Conservation (phyloP, 2,888 invertebrate species). For the Chymomyza caudatula region DNA sequence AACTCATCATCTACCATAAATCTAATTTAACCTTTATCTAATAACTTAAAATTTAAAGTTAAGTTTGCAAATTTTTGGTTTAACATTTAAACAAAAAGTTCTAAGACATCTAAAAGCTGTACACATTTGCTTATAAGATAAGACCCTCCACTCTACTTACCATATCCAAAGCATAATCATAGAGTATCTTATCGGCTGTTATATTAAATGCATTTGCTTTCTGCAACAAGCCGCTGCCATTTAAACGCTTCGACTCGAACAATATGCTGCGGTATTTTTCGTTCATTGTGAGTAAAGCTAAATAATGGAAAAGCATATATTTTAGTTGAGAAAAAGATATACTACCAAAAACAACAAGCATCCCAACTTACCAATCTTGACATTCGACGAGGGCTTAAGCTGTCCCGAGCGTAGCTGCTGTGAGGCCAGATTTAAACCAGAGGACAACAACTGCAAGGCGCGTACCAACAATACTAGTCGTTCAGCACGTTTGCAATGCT, state of each 20-base stretch:
- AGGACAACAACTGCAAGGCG: conserved; percentile 95
- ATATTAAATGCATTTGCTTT: conserved; percentile 86
- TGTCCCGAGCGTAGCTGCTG: conserved; percentile 90
- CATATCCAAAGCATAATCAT: conserved; percentile 98
- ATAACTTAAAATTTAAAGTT: no score
- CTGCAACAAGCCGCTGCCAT: conserved; percentile 84
- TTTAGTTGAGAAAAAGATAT: not conserved
- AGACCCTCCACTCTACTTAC: conserved; percentile 79
- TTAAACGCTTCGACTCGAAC: conserved; percentile 91
- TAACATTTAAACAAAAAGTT: no score
- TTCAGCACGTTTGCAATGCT: conserved; percentile 78
- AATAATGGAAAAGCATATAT: conserved; percentile 5
- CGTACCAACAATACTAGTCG: conserved; percentile 79
- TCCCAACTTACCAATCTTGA: conserved; percentile 88
- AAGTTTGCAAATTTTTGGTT: no score
- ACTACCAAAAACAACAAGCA: no score
- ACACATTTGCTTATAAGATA: no score
- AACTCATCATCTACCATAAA: not conserved
- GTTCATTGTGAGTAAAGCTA: conserved; percentile 92
- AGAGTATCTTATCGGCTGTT: conserved; percentile 96
- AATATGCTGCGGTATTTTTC: conserved; percentile 93
- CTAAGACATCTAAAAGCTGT: no score
- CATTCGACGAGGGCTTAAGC: conserved; percentile 93
- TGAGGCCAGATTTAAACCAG: conserved; percentile 93
- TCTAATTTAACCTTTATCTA: no score